Evolutionary conservation across 1,140 invertebrate species (phyloP).

Genomic region (Nilaparvata lugens): DNA sequence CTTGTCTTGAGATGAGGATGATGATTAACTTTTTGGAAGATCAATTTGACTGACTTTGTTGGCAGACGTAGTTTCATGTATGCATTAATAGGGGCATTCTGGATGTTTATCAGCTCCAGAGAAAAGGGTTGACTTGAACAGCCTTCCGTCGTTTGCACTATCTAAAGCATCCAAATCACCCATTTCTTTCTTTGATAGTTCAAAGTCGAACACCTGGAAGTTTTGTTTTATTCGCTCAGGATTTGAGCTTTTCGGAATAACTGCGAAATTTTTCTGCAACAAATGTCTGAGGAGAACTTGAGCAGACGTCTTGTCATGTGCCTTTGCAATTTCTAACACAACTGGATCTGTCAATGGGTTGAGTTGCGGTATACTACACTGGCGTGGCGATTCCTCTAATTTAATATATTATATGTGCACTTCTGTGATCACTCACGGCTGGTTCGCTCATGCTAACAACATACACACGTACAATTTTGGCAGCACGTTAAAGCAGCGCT

Average conservation of each 20-base stretch:
- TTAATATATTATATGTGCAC: too few species aligned
- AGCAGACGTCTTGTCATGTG: constrained; percentile 59
- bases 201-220: constrained; percentile 46
- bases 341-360: constrained; percentile 57
- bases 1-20: too few species aligned
- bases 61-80: too few species aligned
- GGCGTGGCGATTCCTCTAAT: too few species aligned
- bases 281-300: constrained; percentile 71
- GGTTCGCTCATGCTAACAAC: too few species aligned
- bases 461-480: too few species aligned
- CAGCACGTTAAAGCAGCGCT: too few species aligned
- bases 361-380: constrained; percentile 36
- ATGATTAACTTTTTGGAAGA: too few species aligned
- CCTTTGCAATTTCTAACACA: constrained; percentile 55
- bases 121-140: constrained; percentile 33
- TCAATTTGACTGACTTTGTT: too few species aligned
- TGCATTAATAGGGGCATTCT: constrained; percentile 36
- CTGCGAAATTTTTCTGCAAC: constrained; percentile 57
- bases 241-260: constrained; percentile 79
- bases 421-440: too few species aligned
- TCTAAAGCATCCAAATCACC: constrained; percentile 40
- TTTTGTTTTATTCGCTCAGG: constrained; percentile 57
- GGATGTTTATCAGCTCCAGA: constrained; percentile 42
- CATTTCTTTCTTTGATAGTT: constrained; percentile 41
- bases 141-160: constrained; percentile 40